phyloP scores from a whole-genome alignment of 2,888 invertebrate species.

The Eupeodes luniger region DNA sequence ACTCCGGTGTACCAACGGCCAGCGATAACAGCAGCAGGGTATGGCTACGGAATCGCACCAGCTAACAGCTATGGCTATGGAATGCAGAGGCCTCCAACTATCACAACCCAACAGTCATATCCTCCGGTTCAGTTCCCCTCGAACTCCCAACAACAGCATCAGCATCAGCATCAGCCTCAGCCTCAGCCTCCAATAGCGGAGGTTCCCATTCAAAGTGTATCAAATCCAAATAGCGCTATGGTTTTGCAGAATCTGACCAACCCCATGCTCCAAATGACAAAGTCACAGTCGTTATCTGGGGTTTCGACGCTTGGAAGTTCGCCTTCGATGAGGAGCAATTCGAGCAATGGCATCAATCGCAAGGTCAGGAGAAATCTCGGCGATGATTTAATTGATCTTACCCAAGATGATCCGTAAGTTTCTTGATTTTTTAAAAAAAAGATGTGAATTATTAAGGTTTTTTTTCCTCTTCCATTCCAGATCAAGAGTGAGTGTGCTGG shows the following conservation, averaged over 20 bases:
- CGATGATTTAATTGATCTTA: conserved; percentile 83
- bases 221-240: conserved; percentile 60
- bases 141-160: conserved; percentile 28
- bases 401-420: conserved; percentile 82
- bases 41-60: conserved; percentile 39
- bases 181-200: conserved; percentile 31
- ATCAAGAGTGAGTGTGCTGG: conserved; percentile 86
- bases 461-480: conserved; percentile 77
- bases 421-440: not conserved
- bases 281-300: conserved; percentile 77
- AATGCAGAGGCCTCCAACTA: conserved; percentile 41
- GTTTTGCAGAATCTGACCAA: conserved; percentile 59
- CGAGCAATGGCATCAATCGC: conserved; percentile 68
- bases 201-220: conserved; percentile 63
- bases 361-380: conserved; percentile 72
- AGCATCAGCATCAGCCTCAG: not conserved
- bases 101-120: conserved; percentile 61
- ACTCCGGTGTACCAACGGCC: conserved; percentile 57
- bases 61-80: conserved; percentile 50
- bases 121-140: conserved; percentile 60
- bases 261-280: conserved; percentile 69
- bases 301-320: conserved; percentile 59
- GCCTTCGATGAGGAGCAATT: conserved; percentile 60
- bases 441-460: not conserved
- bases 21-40: conserved; percentile 20